phyloP scores from a whole-genome alignment of 2,797 vertebrate species.

The Acanthurus tractus region DNA sequence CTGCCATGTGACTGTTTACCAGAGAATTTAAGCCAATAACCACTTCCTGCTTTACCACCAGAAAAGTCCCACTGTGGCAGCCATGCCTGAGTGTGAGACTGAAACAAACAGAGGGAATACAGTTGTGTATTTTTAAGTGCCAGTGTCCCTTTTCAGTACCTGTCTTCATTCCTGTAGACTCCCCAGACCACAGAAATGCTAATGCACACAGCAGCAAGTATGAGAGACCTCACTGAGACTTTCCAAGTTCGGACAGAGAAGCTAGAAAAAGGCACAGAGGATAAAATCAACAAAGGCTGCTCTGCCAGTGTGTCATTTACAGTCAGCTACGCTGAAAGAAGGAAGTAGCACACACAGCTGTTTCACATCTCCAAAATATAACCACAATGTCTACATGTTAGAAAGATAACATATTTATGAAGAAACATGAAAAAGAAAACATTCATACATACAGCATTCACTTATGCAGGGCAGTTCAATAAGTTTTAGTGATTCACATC shows the following conservation, averaged over 20 bases:
- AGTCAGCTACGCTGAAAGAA: neutral
- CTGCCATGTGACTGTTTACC: neutral
- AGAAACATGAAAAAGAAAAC: neutral
- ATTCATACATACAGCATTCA: neutral
- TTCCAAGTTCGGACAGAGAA: slow-evolving; percentile 82
- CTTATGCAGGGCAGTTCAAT: neutral
- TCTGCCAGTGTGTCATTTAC: slow-evolving; percentile 18
- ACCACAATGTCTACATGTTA: neutral
- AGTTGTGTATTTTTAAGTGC: neutral
- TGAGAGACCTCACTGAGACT: slow-evolving; percentile 89
- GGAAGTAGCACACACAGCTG: neutral
- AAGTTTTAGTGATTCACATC: neutral
- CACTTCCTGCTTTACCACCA: slow-evolving; percentile 15
- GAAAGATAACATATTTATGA: neutral
- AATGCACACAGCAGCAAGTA: slow-evolving; percentile 89
- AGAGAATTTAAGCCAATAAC: slow-evolving; percentile 9
- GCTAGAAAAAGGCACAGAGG: slow-evolving; percentile 75
- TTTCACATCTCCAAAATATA: slow-evolving; percentile 10
- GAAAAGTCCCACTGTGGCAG: neutral
- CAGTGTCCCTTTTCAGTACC: slow-evolving; percentile 80
- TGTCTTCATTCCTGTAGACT: slow-evolving; percentile 94
- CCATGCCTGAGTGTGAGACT: neutral
- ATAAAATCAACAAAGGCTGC: slow-evolving; percentile 15
- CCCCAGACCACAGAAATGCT: slow-evolving; percentile 90
- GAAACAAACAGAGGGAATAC: neutral